Evolutionary conservation across 2,888 invertebrate species (phyloP).

Genomic region (Apomyelois bistriatella): DNA sequence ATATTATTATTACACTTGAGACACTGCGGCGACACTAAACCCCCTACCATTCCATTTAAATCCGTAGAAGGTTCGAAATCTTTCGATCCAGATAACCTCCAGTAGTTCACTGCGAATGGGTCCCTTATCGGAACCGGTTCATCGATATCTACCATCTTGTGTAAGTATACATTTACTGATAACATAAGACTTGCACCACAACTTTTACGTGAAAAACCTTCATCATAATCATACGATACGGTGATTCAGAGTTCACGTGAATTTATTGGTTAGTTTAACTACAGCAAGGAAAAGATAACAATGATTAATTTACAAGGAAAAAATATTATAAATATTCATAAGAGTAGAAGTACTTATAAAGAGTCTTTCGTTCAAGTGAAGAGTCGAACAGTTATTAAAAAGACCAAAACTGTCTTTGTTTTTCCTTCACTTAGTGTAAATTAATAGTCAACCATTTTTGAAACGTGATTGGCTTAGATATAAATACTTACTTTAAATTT

Average conservation of each 20-base stretch:
- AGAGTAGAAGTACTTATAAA: no score
- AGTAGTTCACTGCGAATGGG: background rate
- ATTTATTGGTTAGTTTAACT: slow-evolving; percentile 1
- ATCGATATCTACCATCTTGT: slow-evolving; percentile 9
- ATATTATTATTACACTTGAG: no score
- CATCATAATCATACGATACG: background rate
- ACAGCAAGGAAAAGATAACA: background rate
- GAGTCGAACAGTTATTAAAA: no score
- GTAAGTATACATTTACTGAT: background rate
- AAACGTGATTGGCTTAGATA: no score
- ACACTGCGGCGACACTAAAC: background rate
- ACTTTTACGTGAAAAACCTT: background rate
- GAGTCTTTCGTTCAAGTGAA: no score
- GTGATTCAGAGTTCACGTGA: slow-evolving; percentile 6
- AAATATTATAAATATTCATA: background rate
- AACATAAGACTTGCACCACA: slow-evolving; percentile 5
- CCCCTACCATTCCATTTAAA: background rate
- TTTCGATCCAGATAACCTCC: slow-evolving; percentile 5
- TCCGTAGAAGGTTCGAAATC: background rate
- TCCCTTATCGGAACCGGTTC: slow-evolving; percentile 7
- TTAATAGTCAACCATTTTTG: no score
- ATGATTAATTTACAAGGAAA: background rate
- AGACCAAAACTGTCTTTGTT: no score
- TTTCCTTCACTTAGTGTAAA: no score
- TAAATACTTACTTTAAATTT: no score